These are phyloP conservation scores for Tetragnatha versicolor DNA, from an alignment of 1,140 invertebrate genomes.

Conservation along the genomic window DNA sequence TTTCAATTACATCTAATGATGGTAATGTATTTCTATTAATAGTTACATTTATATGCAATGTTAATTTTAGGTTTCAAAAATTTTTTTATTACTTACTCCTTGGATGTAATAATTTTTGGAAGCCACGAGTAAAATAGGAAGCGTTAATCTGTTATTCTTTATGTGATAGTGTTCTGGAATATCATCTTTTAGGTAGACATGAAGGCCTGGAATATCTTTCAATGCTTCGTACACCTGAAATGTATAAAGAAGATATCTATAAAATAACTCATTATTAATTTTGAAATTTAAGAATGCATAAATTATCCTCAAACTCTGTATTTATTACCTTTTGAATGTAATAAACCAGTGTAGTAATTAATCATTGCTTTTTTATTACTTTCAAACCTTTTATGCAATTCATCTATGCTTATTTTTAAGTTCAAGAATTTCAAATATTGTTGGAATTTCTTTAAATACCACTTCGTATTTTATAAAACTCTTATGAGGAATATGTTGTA, in stretches of 20 bases:
- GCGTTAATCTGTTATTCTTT: constrained; percentile 61
- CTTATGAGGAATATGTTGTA: no score
- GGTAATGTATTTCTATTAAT: no score
- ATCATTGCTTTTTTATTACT: neutral
- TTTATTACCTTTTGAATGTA: neutral
- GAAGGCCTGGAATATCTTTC: constrained; percentile 40
- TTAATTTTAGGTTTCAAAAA: no score
- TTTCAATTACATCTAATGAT: no score
- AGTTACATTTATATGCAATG: no score
- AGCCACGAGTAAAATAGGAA: constrained; percentile 61
- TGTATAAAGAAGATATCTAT: neutral
- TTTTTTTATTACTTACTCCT: constrained; percentile 58
- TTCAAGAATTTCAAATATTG: no score
- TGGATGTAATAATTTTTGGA: constrained; percentile 62
- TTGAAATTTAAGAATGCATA: neutral
- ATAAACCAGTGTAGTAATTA: neutral
- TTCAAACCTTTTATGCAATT: neutral
- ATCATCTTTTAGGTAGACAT: constrained; percentile 61
- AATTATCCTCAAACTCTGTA: neutral
- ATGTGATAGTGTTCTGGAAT: constrained; percentile 63
- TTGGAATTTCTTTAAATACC: no score
- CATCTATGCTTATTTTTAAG: neutral
- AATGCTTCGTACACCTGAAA: constrained; percentile 54
- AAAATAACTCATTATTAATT: neutral
- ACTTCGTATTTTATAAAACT: no score